Base-by-base conservation (phyloP, 2,888 invertebrate species). In the Timema cristinae region DNA sequence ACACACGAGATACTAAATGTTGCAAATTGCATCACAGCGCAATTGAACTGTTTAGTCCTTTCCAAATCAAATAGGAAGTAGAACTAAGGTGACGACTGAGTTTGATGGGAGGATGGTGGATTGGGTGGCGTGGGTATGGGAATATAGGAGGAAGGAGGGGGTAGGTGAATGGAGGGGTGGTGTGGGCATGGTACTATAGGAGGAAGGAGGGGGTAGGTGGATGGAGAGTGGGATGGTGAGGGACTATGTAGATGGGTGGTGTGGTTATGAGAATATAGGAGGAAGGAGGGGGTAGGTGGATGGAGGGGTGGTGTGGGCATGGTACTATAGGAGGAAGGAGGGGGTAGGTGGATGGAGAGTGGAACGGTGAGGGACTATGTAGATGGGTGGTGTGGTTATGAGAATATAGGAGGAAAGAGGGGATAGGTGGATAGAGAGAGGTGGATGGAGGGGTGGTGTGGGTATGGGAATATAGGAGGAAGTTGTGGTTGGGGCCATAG, bases 221-320 rank as follows among this genome's bases (percentile, higher is more conserved):
- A n/a, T n/a, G n/a, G n/a, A n/a, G n/a, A n/a, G n/a, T n/a, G n/a
- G n/a, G n/a, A n/a, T n/a, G n/a, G n/a, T n/a, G n/a, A n/a, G n/a
- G n/a, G n/a, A n/a, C n/a, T n/a, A n/a, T n/a, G n/a, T 61, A 61
- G 61, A 61, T 61, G 61, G 61, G 61, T n/a, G n/a, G 8, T 16
- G n/a, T 8, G 16, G 61, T 7, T 16, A n/a, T 61, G n/a, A 32
- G 61, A 61, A 61, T 9, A 13, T 61, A 9, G 61, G 16, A 61
- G 61, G n/a, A 7, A 61, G 16, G 16, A 61, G 61, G n/a, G 7
- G 61, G 16, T 9, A 32, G 16, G 61, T 7, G n/a, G 16, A 61
- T 8, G 8, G 15, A 7, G 7, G 16, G n/a, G 61, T 16, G n/a
- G 8, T n/a, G 7, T 61, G 61, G 61, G 16, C n/a, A n/a, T n/a